These are phyloP conservation scores for Neopipo cinnamomea DNA, from an alignment of 2,113 vertebrate genomes.

Conservation along the genomic window DNA sequence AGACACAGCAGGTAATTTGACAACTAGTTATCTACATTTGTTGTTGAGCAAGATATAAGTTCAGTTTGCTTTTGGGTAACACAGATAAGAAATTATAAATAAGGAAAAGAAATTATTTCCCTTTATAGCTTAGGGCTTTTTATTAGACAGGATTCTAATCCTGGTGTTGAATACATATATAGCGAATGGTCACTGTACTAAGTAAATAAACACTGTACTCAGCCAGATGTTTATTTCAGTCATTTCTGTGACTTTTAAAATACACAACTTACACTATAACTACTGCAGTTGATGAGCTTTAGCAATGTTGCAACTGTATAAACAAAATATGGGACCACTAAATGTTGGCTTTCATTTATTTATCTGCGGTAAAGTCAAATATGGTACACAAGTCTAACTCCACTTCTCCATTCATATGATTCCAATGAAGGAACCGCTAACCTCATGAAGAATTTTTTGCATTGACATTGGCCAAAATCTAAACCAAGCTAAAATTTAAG, in stretches of 20 bases:
- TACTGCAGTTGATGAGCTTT: not conserved
- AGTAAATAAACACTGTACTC: not conserved
- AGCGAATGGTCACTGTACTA: fast-evolving
- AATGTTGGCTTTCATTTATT: not conserved
- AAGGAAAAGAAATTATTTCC: not conserved
- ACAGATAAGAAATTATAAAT: not conserved
- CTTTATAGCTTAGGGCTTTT: not conserved
- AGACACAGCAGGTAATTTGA: not conserved
- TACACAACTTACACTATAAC: not conserved
- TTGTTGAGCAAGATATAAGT: not conserved
- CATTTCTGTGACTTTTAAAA: not conserved
- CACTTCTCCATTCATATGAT: not conserved
- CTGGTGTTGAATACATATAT: not conserved
- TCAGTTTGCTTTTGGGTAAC: not conserved
- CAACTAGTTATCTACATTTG: not conserved
- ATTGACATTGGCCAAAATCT: not conserved
- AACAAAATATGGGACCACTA: not conserved
- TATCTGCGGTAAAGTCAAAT: not conserved
- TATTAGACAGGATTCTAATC: not conserved
- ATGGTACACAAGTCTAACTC: not conserved
- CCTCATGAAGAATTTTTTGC: not conserved
- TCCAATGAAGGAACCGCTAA: not conserved
- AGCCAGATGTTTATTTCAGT: not conserved
- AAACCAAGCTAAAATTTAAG: not conserved
- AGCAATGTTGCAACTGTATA: not conserved